Evolutionary conservation across 2,888 invertebrate genomes (phyloP), one percentile per base, ranked within the genome.

Genomic region (Agriopis leucophaearia): DNA sequence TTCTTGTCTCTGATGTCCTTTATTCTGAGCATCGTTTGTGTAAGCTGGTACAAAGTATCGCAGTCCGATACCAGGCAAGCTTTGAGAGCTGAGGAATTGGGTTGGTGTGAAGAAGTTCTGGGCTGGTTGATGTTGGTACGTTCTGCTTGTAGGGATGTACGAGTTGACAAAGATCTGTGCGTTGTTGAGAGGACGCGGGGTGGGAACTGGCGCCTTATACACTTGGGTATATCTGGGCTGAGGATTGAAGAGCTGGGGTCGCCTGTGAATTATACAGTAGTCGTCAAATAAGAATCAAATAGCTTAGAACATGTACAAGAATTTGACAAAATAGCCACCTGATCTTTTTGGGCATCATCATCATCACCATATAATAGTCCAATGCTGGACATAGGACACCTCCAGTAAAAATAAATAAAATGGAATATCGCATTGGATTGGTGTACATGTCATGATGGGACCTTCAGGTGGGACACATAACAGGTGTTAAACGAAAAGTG

Each of bases 161-260:
- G 90, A 82, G 80, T 89, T 92, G 74, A 89, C 93, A 72, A 94
- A 93, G 6, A 87, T 84, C 77, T 92, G 91, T 0, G 89, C 94
- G 63, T 84, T 92, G 81, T 80, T 93, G 5, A 85, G 77, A 8
- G 81, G 83, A 0, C 84, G 65, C 0, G 83, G 72, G 36, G 81
- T 78, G n/a, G 81, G 82, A 0, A 84, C 70, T 2, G 83, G 74
- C 27, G 82, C 79, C 2, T 84, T 86, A 82, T 83, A 89, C 13
- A 92, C 78, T 70, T 91, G 85, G 10, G 94, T 94, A 77, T 90
- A 93, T 74, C 88, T 88, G 66, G 89, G 88, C 72, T 91, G 88
- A 73, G 92, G 90, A 68, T 86, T 81, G 82, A 91, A 93, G 77
- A 84, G 82, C 71, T 88, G 90, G 61, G 91, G 92, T 74, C 90